These are phyloP conservation scores for Trematocara marginatum DNA, from an alignment of 2,113 vertebrate species.

Conservation along the genomic window DNA sequence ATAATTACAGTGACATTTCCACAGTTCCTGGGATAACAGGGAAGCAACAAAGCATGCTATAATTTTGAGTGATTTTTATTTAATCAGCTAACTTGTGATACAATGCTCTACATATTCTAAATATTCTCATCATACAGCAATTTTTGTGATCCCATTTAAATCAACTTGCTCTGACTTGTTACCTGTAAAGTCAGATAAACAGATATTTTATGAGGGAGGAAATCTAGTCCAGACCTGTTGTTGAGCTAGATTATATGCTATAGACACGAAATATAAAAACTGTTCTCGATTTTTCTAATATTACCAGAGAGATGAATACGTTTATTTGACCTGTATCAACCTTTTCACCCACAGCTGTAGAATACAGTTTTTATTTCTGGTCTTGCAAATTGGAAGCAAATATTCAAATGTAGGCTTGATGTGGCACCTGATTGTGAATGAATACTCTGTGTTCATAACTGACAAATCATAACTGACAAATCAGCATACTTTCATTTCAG, in stretches of 20 bases:
- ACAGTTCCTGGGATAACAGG: background rate
- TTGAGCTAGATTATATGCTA: background rate
- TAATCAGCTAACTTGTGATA: background rate
- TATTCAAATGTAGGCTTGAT: background rate
- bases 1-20: constrained; percentile 38
- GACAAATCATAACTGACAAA: background rate
- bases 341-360: background rate
- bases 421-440: background rate
- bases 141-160: background rate
- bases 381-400: constrained; percentile 8
- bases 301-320: background rate
- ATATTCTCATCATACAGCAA: background rate
- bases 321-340: background rate
- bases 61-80: background rate
- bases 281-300: background rate
- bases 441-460: background rate
- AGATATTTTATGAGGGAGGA: background rate
- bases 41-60: background rate
- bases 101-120: background rate
- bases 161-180: background rate
- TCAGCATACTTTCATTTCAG: background rate
- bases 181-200: background rate
- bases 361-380: background rate
- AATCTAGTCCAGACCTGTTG: background rate
- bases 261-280: background rate